Base-by-base conservation (phyloP, 1,140 invertebrate genomes). In the Lineus longissimus region DNA sequence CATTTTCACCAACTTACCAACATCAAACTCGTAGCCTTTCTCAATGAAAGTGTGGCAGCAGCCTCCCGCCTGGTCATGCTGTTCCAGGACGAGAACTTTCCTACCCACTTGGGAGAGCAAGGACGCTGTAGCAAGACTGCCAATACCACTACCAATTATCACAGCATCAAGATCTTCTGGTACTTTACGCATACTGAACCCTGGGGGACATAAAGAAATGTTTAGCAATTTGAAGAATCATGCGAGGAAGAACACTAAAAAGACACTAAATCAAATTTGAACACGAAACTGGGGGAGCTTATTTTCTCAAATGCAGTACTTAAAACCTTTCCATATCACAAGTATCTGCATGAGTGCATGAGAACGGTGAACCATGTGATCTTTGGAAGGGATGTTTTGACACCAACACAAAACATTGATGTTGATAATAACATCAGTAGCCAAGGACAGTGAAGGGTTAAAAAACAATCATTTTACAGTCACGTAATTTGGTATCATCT, bases 21-120 rank as follows among this genome's bases (percentile, higher is more conserved):
- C 79, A 65, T 82, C 80, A 76, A 82, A 82, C 62, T 82, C 81
- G 69, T 74, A 83, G 9, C 80, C 81, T 62, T 80, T 77, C 57
- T 78, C 75, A 25, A 69, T 68, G 67, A 75, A 79, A 22, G 75
- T 75, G 61, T 78, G 77, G 63, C 76, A 79, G 55, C 76, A 78
- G 1, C 72, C 74, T 29, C 78, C 75, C 40, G 76, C 77, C 62
- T 81, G 77, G 58, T 81, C 80, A 76, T 83, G 81, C 58, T 82
- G 79, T 60, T 82, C 81, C 58, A 82, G 64, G 0, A 82, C 80
- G 23, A 82, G 61, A 22, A 82, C 80, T 62, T 69, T 76, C 57
- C 77, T 73, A 0, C 81, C 81, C 22, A 76, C 75, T 57, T 75
- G 70, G 13, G 74, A 65, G 43, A 83, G 67, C 17, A 81, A 25